Conservation (phyloP, 2,888 invertebrate genomes). For the Hipparchia semele region DNA sequence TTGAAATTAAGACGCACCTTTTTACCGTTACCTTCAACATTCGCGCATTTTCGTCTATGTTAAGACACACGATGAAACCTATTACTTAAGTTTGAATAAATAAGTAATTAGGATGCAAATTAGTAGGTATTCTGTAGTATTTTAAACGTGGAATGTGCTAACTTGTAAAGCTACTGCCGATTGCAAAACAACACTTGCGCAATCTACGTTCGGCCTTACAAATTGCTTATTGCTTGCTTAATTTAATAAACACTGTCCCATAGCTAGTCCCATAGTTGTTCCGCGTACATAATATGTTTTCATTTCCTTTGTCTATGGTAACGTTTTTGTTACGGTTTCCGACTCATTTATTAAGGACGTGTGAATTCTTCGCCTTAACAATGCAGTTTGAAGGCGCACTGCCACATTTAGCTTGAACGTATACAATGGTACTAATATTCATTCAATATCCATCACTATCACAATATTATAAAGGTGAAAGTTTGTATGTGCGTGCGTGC, state of each 20-base stretch:
- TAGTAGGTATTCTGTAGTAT: conserved; percentile 30
- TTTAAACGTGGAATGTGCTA: conserved; percentile 31
- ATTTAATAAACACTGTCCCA: conserved; percentile 53
- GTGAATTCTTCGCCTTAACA: conserved; percentile 60
- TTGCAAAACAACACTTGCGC: conserved; percentile 33
- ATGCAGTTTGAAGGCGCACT: conserved; percentile 54
- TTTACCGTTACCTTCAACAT: conserved; percentile 13
- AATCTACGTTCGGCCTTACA: conserved; percentile 21
- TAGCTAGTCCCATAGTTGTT: conserved; percentile 63
- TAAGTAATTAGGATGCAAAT: conserved; percentile 35
- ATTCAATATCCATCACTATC: neutral
- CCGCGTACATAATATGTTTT: conserved; percentile 65
- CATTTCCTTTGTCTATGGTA: conserved; percentile 74
- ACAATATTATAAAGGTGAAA: neutral
- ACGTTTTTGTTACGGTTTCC: conserved; percentile 78
- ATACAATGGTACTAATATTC: conserved; percentile 30
- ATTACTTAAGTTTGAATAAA: conserved; percentile 37
- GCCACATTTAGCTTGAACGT: conserved; percentile 61
- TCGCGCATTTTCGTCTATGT: neutral
- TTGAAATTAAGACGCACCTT: neutral
- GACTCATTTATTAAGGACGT: conserved; percentile 79
- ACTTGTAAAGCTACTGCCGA: conserved; percentile 20
- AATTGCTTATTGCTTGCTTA: conserved; percentile 38
- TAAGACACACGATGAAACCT: conserved; percentile 21
- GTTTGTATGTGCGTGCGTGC: neutral